Conservation (phyloP, 2,888 invertebrate species). For the Dynastes maya region DNA sequence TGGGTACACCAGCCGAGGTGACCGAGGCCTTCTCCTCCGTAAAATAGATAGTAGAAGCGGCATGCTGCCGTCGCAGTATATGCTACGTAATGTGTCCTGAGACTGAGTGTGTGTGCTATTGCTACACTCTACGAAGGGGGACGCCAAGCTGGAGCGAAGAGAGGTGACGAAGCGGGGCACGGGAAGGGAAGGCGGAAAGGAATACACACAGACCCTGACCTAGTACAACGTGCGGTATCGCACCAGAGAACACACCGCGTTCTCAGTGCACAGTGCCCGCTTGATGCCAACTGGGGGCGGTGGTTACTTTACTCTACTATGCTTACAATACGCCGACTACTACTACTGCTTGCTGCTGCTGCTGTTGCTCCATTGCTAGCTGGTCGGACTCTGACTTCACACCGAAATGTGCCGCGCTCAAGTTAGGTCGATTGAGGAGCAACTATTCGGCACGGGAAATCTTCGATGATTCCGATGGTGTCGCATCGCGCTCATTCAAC, state of each 20-base stretch:
- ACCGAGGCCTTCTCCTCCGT: constrained; percentile 60
- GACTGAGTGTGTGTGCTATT: constrained; percentile 6
- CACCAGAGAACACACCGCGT: constrained; percentile 51
- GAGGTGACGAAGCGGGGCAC: constrained; percentile 45
- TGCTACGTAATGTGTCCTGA: constrained; percentile 56
- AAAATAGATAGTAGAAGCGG: constrained; percentile 54
- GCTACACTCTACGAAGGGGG: constrained; percentile 13
- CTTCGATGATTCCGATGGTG: constrained; percentile 22
- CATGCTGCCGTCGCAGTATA: constrained; percentile 39
- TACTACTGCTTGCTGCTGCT: not conserved
- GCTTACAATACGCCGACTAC: constrained; percentile 38
- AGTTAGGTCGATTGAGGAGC: constrained; percentile 34
- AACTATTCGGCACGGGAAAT: constrained; percentile 27
- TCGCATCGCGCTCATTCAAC: constrained; percentile 37
- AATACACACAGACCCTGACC: constrained; percentile 61
- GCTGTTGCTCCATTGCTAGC: constrained; percentile 41
- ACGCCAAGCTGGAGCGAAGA: constrained; percentile 7
- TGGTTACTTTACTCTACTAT: constrained; percentile 53
- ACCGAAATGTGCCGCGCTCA: constrained; percentile 43
- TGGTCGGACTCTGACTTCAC: constrained; percentile 33
- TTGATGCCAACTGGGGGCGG: constrained; percentile 59
- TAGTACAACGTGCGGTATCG: constrained; percentile 62
- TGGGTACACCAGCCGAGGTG: constrained; percentile 56
- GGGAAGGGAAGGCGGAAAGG: constrained; percentile 55
- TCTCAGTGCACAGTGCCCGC: constrained; percentile 54